Base-by-base conservation (phyloP, 37 sponge, comb jelly and placozoan genomes). In the Lycopodina hypogea region DNA sequence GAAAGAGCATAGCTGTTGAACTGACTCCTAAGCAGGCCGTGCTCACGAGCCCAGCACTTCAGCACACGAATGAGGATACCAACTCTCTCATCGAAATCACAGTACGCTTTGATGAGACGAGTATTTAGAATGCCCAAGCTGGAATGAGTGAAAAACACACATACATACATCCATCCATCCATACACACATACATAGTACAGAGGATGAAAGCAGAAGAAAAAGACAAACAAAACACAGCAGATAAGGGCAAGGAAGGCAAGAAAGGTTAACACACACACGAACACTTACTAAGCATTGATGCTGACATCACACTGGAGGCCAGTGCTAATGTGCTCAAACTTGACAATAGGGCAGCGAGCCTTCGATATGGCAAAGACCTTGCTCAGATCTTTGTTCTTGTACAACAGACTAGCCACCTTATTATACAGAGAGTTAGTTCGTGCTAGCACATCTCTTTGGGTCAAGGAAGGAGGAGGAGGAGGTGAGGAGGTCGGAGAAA, bases 1-100 rank as follows among this genome's bases (percentile, higher is more conserved):
- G 89, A 72, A n/a, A 83, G 36, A 9, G 89, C 42, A 67, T 88
- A 88, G 58, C 66, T 83, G 89, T 88, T 83, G 42, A 88, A 55
- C 22, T 41, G 65, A 12, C 48, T 39, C 2, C 84, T 53, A 7
- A 19, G 24, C 3, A 57, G n/a, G 19, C 84, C 84, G 21, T 23
- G 42, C 22, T 11, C 37, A 33, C 80, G 78, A 18, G 45, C 24
- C 89, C 83, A 83, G 24, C 66, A 33, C 19, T 74, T 53, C 15
- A 83, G 48, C 11, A 55, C 3, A 18, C 66, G 69, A 12, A 88
- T 15, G 14, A 88, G 69, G 1, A 48, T 56, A 19, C 39, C 48
- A 23, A 88, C 41, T 3, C 89, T 45, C 3, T 41, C n/a, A 51
- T 88, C 84, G 74, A 83, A 88, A 32, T 75, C 34, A 36, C 37